Evolutionary conservation across 2,888 invertebrate species (phyloP).

Genomic region (Brenthis daphne): DNA sequence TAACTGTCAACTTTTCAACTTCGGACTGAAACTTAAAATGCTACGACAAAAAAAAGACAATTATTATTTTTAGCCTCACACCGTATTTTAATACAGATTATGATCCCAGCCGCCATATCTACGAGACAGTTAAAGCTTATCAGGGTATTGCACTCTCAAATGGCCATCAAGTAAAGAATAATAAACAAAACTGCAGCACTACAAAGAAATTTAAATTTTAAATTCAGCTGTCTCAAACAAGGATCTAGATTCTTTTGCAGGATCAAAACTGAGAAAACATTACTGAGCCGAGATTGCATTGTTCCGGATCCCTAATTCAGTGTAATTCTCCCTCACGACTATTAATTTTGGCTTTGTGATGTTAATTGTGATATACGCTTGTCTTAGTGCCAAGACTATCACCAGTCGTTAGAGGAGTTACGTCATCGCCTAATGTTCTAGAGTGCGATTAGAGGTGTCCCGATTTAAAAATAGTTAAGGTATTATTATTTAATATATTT

Average conservation of each 20-base stretch:
- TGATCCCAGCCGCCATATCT: too few relatives aligned
- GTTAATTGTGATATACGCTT: slow-evolving; percentile 36
- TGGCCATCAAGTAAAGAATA: background rate
- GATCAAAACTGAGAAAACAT: background rate
- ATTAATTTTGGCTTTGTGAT: slow-evolving; percentile 34
- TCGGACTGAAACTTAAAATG: too few relatives aligned
- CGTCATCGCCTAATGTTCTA: slow-evolving; percentile 5
- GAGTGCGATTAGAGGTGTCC: background rate
- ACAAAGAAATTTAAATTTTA: background rate
- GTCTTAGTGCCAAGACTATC: slow-evolving; percentile 37
- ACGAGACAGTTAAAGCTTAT: too few relatives aligned
- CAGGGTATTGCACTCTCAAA: background rate
- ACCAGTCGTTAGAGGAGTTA: slow-evolving; percentile 27
- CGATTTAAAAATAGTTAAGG: background rate
- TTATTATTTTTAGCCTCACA: too few relatives aligned
- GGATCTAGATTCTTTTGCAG: background rate
- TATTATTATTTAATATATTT: background rate
- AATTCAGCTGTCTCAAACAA: too few relatives aligned
- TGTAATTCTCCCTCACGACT: slow-evolving; percentile 28
- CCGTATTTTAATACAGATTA: too few relatives aligned
- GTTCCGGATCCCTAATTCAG: slow-evolving; percentile 17
- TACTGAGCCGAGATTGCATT: slow-evolving; percentile 8
- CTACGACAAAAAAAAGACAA: too few relatives aligned
- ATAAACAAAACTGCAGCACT: background rate
- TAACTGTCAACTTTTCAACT: too few relatives aligned